Base-by-base conservation (phyloP, 2,113 vertebrate genomes). In the Silurus glanis region DNA sequence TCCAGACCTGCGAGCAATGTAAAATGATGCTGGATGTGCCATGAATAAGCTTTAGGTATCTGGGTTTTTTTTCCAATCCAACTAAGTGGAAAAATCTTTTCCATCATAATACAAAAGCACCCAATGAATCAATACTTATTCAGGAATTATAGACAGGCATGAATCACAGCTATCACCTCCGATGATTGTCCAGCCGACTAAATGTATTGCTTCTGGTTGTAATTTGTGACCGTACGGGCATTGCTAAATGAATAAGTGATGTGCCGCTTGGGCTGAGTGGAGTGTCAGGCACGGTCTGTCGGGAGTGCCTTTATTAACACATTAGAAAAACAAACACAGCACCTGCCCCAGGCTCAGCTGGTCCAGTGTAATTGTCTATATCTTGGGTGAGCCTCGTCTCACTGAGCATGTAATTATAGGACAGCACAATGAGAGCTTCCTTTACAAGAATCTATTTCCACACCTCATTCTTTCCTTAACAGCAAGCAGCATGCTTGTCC, bases 351-450 rank as follows among this genome's bases (percentile, higher is more conserved):
- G 85, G 86, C 88, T 89, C 88, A 92, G 89, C 86, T 91, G 90
- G 59, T 47, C 53, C 71, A 37, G 85, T 69, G 53, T 83, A 88
- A 86, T 85, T 58, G 79, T 58, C 86, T 85, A 84, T 87, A 79
- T 86, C 76, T 19, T 66, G 51, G 23, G 83, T 37, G 80, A 84
- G 85, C 89, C 81, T 85, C 69, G 74, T 67, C 51, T 85, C 61
- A 76, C 62, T 28, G 86, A 92, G 86, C 89, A 85, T 83, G 86
- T 90, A 89, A 93, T 93, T 92, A 91, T 82, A 85, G 82, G 80
- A 86, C 62, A 79, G 21, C 84, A 83, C 72, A 74, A 45, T 79
- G 88, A 91, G 91, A 91, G 89, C 61, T 80, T 83, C 49, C 64
- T 69, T 23, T 61, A 59, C 83, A 62, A 67, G 45, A 47, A 14